Evolutionary conservation across 2,888 invertebrate genomes (phyloP).

Genomic region (Ypsolopha sequella): DNA sequence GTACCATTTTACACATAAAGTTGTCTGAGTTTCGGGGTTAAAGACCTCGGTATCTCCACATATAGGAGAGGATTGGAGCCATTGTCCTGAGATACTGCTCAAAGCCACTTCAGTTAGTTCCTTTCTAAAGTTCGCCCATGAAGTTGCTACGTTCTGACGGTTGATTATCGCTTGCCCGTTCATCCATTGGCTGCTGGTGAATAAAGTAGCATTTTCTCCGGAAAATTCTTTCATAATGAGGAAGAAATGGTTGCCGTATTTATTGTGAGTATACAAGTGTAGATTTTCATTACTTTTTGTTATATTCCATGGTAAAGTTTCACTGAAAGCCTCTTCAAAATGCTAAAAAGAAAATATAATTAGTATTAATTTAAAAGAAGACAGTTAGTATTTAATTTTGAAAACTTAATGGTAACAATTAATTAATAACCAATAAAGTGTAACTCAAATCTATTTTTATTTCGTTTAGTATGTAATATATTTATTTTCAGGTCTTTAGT

Average conservation of each 20-base stretch:
- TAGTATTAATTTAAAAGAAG: no score
- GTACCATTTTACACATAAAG: slow-evolving; percentile 77
- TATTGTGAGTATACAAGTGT: slow-evolving; percentile 63
- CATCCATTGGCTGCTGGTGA: slow-evolving; percentile 43
- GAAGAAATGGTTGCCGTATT: slow-evolving; percentile 66
- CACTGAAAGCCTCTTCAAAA: slow-evolving; percentile 49
- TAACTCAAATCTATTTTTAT: no score
- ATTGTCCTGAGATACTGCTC: slow-evolving; percentile 58
- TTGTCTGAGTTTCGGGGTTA: slow-evolving; percentile 35
- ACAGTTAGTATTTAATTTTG: no score
- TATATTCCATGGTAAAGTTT: slow-evolving; percentile 66
- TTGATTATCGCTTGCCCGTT: slow-evolving; percentile 36
- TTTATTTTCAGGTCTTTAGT: no score
- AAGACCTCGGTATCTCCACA: slow-evolving; percentile 68
- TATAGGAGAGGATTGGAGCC: slow-evolving; percentile 64
- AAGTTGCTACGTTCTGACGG: slow-evolving; percentile 63
- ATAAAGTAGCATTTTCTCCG: slow-evolving; percentile 19
- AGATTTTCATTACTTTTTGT: slow-evolving; percentile 22
- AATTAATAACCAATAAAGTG: no score
- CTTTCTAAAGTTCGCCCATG: slow-evolving; percentile 70
- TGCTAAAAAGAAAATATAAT: slow-evolving; percentile 24
- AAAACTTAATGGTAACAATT: no score
- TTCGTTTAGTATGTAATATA: no score
- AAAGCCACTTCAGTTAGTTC: slow-evolving; percentile 61
- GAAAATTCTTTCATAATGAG: slow-evolving; percentile 29